Evolutionary conservation across 2,113 vertebrate species (phyloP), one percentile per base, ranked within the genome.

Genomic region (Acanthisitta chloris): DNA sequence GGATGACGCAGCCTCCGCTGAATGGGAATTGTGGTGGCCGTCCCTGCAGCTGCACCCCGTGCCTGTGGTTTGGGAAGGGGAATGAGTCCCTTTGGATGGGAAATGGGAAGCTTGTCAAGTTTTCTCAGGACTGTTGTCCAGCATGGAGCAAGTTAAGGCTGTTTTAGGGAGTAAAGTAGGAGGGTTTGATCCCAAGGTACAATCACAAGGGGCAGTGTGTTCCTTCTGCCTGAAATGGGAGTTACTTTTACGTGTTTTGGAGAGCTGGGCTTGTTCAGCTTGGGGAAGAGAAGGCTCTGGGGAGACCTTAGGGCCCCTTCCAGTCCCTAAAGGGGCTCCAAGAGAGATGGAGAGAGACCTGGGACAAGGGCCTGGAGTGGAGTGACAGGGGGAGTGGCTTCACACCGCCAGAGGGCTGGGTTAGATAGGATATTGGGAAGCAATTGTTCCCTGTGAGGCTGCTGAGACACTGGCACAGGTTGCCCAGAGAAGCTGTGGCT

Each of bases 1-100:
- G 70, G 81, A 52, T 98, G 98, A 98, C 96, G 92, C 95, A 97
- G 67, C 90, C 45, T 81, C 64, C 4, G 38, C 23, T 96, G 96
- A 97, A 69, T 94, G 94, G 92, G 87, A 84, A 72, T 76, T 93
- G 95, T 94, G 97, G 91, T 62, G 12, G n/a, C 2, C 26, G 17
- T 49, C 55, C 51, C 54, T 20, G 33, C 91, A 90, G 96, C 95
- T 91, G 96, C 17, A n/a, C 28, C 48, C 54, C 3, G 4, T 28
- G 54, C 8, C 2, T 20, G 3, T 19, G 36, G 42, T 13, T 2
- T 38, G 55, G 40, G 10, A 12, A 34, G 17, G 49, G 57, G n/a
- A 14, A 33, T 33, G 65, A 43, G 23, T 57, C 87, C 20, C 49
- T 69, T 73, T 29, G 46, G 17, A 3, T 55, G 52, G 67, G 82